Evolutionary conservation across 1,140 invertebrate species (phyloP), one percentile per base, ranked within the genome.

Genomic region (Heliconius eleuchia): DNA sequence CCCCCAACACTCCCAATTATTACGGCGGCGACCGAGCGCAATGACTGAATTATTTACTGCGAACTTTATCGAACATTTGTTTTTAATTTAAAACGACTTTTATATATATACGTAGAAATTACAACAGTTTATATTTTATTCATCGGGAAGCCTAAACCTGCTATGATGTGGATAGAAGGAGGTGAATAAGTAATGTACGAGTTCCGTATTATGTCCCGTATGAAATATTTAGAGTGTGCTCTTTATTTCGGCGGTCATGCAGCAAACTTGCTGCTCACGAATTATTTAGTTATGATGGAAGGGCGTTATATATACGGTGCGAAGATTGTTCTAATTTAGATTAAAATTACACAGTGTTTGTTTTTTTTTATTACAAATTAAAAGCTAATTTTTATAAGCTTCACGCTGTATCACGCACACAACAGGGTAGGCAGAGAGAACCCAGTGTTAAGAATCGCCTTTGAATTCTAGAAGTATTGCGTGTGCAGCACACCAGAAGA

Each of bases 51-150:
- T 89, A 92, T 89, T 91, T 86, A 91, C 83, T 66, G 74, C 83
- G 77, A 88, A 89, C 89, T 89, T 88, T 90, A 87, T 86, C 84
- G 84, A 89, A 86, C 87, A 89, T 91, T 89, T 89, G 86, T 92
- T 91, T 92, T 91, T 89, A 90, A 90, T 89, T 87, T 88, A 86
- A 89, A 88, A 83, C 82, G 81, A 87, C 86, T 89, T 85, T 84
- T 86, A 84, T 85, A 37, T 37, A 37, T 37, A 37, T 7, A 37
- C 83, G 83, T 84, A 81, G 81, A 87, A 87, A 89, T 89, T 91
- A 90, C 86, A 84, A 87, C 82, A 76, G 76, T 78, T 1, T 19
- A 84, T 91, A 83, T 85, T 88, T 91, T 89, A 91, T 92, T 91
- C 88, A 91, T 78, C 37, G 79, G 18, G 71, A 82, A 80, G 78